These are phyloP conservation scores for Chaetodon trifascialis DNA, from an alignment of 2,113 vertebrate genomes.

Conservation along the genomic window DNA sequence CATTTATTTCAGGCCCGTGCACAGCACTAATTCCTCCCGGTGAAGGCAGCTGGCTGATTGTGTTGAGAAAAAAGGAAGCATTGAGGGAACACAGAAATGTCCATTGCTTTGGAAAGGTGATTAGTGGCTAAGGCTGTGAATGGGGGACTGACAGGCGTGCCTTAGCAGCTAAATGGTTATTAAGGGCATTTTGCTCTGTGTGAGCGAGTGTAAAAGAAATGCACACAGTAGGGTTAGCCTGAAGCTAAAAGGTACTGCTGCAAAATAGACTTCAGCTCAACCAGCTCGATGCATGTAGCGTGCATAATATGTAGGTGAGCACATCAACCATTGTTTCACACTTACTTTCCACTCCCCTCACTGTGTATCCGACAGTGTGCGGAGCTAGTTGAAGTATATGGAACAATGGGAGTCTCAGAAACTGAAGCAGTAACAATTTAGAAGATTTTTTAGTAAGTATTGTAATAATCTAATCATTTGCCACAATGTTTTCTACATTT, in stretches of 20 bases:
- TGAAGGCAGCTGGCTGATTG: slow-evolving; percentile 72
- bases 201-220: slow-evolving; percentile 71
- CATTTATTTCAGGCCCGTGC: slow-evolving; percentile 52
- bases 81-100: slow-evolving; percentile 76
- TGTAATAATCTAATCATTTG: background rate
- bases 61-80: slow-evolving; percentile 72
- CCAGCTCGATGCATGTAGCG: slow-evolving; percentile 19
- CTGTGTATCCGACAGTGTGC: slow-evolving; percentile 4
- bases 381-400: slow-evolving; percentile 6
- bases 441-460: too few relatives aligned
- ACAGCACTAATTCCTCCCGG: slow-evolving; percentile 58
- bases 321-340: slow-evolving; percentile 19
- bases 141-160: slow-evolving; percentile 78
- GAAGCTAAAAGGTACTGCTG: slow-evolving; percentile 50
- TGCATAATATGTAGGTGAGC: slow-evolving; percentile 26
- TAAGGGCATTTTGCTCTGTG: slow-evolving; percentile 79
- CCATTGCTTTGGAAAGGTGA: slow-evolving; percentile 81
- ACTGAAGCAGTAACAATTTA: background rate
- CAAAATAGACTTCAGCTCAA: slow-evolving; percentile 39
- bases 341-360: slow-evolving; percentile 19
- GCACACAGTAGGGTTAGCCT: slow-evolving; percentile 60
- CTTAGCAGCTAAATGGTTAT: slow-evolving; percentile 84
- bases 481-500: background rate
- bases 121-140: slow-evolving; percentile 79
- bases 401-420: slow-evolving; percentile 17